These are phyloP conservation scores for Microctenopoma stevenorrisi DNA, from an alignment of 2,797 vertebrate genomes.

Conservation along the genomic window DNA sequence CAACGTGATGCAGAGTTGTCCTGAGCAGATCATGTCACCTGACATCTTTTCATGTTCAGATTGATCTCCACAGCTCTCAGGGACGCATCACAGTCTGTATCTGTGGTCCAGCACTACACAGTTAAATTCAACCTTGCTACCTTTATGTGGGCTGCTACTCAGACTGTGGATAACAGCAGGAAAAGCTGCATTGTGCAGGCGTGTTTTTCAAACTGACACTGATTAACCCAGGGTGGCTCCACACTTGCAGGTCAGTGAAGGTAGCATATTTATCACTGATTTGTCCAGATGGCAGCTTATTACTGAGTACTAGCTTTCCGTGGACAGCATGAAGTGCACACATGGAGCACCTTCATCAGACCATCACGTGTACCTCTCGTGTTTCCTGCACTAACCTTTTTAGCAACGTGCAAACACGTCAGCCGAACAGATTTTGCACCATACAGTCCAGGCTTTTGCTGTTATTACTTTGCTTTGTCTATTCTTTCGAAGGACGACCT, in stretches of 20 bases:
- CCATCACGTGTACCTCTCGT: too few relatives aligned
- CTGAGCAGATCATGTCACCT: constrained; percentile 63
- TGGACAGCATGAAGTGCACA: not conserved
- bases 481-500: too few relatives aligned
- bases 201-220: constrained; percentile 28
- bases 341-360: not conserved
- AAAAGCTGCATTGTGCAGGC: constrained; percentile 31
- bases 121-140: not conserved
- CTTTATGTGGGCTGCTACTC: constrained; percentile 4
- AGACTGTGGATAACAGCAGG: constrained; percentile 32
- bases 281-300: constrained; percentile 34
- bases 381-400: too few relatives aligned
- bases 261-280: constrained; percentile 28
- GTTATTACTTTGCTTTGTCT: too few relatives aligned
- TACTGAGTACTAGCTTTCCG: constrained; percentile 1
- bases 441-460: too few relatives aligned
- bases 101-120: not conserved
- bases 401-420: too few relatives aligned
- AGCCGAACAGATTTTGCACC: too few relatives aligned
- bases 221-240: constrained; percentile 35
- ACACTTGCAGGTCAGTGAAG: constrained; percentile 19
- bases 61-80: constrained; percentile 54
- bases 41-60: constrained; percentile 44
- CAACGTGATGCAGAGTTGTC: constrained; percentile 54
- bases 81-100: constrained; percentile 22